Evolutionary conservation across 2,113 vertebrate species (phyloP), one percentile per base, ranked within the genome.

Genomic region (Trichechus manatus): DNA sequence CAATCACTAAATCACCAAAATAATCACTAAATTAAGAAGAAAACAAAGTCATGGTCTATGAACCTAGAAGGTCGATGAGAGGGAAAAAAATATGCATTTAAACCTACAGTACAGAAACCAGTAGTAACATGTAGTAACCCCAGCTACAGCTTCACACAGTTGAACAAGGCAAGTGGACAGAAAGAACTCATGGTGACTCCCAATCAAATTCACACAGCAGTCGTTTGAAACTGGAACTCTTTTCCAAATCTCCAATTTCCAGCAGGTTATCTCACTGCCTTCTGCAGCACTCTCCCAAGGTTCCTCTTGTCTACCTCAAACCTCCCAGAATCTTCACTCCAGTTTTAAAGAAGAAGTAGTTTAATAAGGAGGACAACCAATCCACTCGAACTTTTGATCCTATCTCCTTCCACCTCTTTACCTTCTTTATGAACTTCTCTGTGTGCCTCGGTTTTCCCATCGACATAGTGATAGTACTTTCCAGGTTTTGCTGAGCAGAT

Each of bases 361-460:
- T 53, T 70, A n/a, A 17, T 87, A 85, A 92, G 13, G 50, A 82
- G 39, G 31, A 39, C 42, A 90, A 89, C 42, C 75, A 72, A 29
- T 44, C 36, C 39, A 79, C n/a, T 7, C 6, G 19, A 44, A 20
- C 68, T 75, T 82, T 53, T 94, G 63, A 61, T 91, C n/a, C 20
- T 80, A 53, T 50, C 27, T 82, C 59, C 42, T 83, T 77, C 42
- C 7, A 50, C 50, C 64, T 87, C 77, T 85, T 85, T 72, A 72
- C 42, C 47, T 75, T 64, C 66, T 84, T 85, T n/a, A 92, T 77
- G 75, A 85, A 89, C 66, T 77, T 87, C 44, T 96, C 31, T 74
- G 83, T 20, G 3, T 11, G 6, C 36, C 85, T 77, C 20, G 72
- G 70, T 64, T 91, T 42, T 64, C 10, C 42, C 17, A 85, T 53